Percentiles rank a stretch among this genome's conserved stretches.
Conservation (phyloP, 2,888 invertebrate species). For the Trichopoda pennipes region DNA sequence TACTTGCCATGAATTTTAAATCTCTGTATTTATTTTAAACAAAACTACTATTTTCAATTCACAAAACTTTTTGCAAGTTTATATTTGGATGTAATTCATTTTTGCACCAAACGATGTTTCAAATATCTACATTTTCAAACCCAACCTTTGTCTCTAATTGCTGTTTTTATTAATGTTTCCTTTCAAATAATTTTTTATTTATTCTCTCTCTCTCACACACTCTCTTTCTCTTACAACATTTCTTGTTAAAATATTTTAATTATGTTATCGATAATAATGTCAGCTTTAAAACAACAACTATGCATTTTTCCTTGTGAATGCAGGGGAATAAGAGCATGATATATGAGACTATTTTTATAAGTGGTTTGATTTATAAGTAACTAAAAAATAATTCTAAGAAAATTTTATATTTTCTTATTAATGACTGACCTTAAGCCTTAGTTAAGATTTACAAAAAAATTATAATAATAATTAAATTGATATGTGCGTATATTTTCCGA, state of each 20-base stretch:
- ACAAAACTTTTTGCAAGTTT: background rate
- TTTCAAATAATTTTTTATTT: background rate
- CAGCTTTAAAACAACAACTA: background rate
- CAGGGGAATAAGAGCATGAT: background rate
- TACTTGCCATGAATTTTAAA: too few relatives aligned
- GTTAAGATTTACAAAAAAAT: too few relatives aligned
- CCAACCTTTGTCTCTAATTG: background rate
- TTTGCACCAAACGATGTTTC: constrained; percentile 28
- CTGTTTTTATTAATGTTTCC: background rate
- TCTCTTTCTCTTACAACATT: background rate
- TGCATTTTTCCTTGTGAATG: too few relatives aligned
- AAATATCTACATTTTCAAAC: constrained; percentile 1
- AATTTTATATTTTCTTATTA: too few relatives aligned
- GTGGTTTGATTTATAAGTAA: constrained; percentile 12
- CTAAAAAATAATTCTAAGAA: background rate
- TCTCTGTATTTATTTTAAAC: background rate
- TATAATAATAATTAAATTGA: too few relatives aligned
- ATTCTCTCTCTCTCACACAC: background rate
- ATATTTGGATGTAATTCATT: background rate
- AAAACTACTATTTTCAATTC: too few relatives aligned
- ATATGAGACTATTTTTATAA: background rate
- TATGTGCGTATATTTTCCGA: too few relatives aligned
- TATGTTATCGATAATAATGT: background rate
- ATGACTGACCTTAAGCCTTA: too few relatives aligned
- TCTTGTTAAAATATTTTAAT: background rate